Percentiles rank a stretch among this genome's conserved stretches.
Evolutionary conservation across 2,797 vertebrate species (phyloP).

Genomic region (Rhynchotus rufescens): DNA sequence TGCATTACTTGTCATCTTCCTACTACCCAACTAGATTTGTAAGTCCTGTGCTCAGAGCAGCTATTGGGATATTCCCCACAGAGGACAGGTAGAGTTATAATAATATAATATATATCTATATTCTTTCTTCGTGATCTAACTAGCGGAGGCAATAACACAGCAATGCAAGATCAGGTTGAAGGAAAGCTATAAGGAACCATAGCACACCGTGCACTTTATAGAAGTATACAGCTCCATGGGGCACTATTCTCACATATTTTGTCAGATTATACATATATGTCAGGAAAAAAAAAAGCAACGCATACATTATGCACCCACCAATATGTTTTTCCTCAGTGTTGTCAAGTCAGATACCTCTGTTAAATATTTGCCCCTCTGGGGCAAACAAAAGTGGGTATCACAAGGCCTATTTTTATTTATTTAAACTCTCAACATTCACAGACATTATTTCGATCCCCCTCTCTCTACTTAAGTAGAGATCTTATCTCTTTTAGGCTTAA

Average conservation of each 20-base stretch:
- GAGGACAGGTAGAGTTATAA: neutral
- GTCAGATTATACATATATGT: neutral
- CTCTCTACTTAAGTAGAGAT: neutral
- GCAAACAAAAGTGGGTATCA: neutral
- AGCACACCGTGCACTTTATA: too few species aligned
- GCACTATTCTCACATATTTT: neutral
- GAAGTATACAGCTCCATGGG: fast-evolving
- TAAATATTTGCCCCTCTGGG: neutral
- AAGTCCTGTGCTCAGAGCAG: too few species aligned
- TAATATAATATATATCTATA: too few species aligned
- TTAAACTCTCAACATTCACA: slow-evolving; percentile 18
- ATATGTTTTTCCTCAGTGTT: neutral
- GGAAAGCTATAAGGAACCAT: neutral
- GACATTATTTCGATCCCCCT: neutral
- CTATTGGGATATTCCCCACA: neutral
- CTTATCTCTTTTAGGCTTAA: slow-evolving; percentile 39
- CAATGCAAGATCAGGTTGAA: neutral
- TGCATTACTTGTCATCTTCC: neutral
- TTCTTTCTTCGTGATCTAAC: neutral
- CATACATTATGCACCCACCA: neutral
- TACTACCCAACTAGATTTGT: neutral
- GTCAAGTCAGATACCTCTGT: neutral
- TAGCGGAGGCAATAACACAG: fast-evolving
- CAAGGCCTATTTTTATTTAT: neutral
- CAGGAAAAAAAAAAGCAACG: neutral